Percentiles rank a stretch among this genome's conserved stretches.
phyloP scores from a whole-genome alignment of 1,140 invertebrate genomes.

The Saccostrea echinata region DNA sequence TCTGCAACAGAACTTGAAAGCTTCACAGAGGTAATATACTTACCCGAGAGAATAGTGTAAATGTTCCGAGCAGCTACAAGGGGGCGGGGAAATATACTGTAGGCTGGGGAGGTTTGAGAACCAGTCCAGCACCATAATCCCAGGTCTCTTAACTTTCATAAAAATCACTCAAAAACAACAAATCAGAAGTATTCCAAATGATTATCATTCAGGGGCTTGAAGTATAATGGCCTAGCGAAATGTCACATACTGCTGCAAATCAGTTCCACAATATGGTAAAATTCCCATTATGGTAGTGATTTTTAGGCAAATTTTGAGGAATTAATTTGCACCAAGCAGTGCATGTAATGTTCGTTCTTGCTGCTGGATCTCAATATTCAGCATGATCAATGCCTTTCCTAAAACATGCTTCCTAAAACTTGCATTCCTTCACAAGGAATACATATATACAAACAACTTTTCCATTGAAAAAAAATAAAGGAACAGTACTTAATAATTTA shows the following conservation, averaged over 20 bases:
- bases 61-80: constrained; percentile 62
- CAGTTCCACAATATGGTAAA: constrained; percentile 21
- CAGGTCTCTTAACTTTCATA: constrained; percentile 5
- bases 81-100: constrained; percentile 49
- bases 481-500: constrained; percentile 4
- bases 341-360: constrained; percentile 6
- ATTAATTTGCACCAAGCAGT: constrained; percentile 34
- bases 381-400: neutral
- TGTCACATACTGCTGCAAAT: neutral
- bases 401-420: constrained; percentile 2
- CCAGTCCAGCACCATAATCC: constrained; percentile 25
- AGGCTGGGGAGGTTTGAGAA: constrained; percentile 21
- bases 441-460: constrained; percentile 32
- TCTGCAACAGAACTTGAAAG: neutral
- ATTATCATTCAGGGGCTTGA: neutral
- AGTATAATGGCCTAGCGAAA: neutral
- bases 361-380: neutral
- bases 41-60: constrained; percentile 63
- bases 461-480: constrained; percentile 15
- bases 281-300: neutral
- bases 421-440: constrained; percentile 13
- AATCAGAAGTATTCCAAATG: neutral
- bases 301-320: neutral
- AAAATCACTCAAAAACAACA: neutral
- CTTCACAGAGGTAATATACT: constrained; percentile 18